Percentiles rank a stretch among this genome's conserved stretches.
Evolutionary conservation across 2,888 invertebrate species (phyloP).

Genomic region (Catocala nupta): DNA sequence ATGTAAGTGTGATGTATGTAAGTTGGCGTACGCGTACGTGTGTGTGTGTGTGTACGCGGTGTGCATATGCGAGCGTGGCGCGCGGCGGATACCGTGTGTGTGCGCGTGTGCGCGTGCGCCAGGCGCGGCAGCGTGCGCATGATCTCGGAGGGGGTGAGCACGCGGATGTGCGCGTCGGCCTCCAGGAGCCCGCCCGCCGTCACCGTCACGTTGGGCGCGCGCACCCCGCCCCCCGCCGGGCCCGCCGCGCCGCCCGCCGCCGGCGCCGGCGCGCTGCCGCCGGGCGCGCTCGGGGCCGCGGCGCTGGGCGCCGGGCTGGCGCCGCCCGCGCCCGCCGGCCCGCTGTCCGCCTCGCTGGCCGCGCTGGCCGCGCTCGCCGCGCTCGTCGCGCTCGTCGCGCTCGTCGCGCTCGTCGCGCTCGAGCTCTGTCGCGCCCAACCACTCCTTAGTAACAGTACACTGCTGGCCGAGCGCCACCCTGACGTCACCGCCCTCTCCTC

Average conservation of each 20-base stretch:
- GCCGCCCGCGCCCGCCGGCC: conserved; percentile 30
- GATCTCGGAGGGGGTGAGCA: conserved; percentile 95
- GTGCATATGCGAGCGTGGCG: conserved; percentile 34
- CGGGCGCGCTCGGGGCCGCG: conserved; percentile 31
- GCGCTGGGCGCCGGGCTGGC: conserved; percentile 46
- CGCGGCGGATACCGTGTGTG: conserved; percentile 38
- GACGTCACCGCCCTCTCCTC: neutral
- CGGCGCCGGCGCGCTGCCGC: conserved; percentile 45
- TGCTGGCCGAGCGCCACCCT: neutral
- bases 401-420: conserved; percentile 48
- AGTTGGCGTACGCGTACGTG: conserved; percentile 43
- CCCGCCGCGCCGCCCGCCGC: conserved; percentile 32
- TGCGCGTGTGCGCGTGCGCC: conserved; percentile 70
- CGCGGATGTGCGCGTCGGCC: conserved; percentile 94
- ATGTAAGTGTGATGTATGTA: conserved; percentile 26
- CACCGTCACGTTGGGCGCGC: conserved; percentile 90
- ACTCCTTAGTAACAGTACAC: conserved; percentile 63
- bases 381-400: conserved; percentile 33
- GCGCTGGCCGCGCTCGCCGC: conserved; percentile 51
- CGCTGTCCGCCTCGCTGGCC: conserved; percentile 37
- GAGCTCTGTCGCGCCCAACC: conserved; percentile 74
- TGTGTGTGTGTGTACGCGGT: conserved; percentile 36
- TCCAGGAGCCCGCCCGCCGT: conserved; percentile 88
- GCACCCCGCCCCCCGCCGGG: conserved; percentile 72
- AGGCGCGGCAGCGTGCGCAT: conserved; percentile 96